These are phyloP conservation scores for Eristalis pertinax DNA, from an alignment of 2,888 invertebrate species.

Conservation along the genomic window DNA sequence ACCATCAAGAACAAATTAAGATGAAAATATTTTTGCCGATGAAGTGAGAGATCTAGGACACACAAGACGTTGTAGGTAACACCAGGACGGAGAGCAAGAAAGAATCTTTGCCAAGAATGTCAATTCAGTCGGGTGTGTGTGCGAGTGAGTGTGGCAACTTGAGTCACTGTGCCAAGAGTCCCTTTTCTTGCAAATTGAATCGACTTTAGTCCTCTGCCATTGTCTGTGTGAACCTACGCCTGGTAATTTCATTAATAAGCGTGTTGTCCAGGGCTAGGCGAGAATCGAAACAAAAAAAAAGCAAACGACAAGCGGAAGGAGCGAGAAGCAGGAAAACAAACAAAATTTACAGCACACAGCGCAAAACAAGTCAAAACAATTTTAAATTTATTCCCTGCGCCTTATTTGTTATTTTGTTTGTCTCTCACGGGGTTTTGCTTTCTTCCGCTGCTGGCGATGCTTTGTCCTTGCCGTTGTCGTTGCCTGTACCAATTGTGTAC, in stretches of 20 bases:
- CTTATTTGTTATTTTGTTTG: conserved; percentile 1
- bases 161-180: conserved; percentile 47
- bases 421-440: not conserved
- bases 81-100: not conserved
- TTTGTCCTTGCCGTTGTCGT: not conserved
- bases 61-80: conserved; percentile 24
- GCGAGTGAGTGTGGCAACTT: not conserved
- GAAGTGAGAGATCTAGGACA: conserved; percentile 70
- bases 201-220: conserved; percentile 36
- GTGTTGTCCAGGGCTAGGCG: conserved; percentile 35
- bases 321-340: conserved; percentile 51
- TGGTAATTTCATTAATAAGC: conserved; percentile 65
- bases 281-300: not conserved
- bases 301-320: not conserved
- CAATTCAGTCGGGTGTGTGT: conserved; percentile 28
- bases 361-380: conserved; percentile 56
- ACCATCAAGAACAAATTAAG: conserved; percentile 72
- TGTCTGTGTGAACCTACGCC: conserved; percentile 54
- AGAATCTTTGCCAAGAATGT: conserved; percentile 56
- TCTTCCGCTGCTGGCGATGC: conserved; percentile 1
- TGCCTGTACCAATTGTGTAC: no score
- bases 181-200: conserved; percentile 60
- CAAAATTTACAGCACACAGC: conserved; percentile 61
- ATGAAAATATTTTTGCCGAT: conserved; percentile 71
- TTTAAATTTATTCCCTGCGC: conserved; percentile 49